Percentiles rank a stretch among this genome's conserved stretches.
These are phyloP conservation scores for Drosophila nigromelanica DNA, from an alignment of 1,140 invertebrate genomes.

Conservation along the genomic window DNA sequence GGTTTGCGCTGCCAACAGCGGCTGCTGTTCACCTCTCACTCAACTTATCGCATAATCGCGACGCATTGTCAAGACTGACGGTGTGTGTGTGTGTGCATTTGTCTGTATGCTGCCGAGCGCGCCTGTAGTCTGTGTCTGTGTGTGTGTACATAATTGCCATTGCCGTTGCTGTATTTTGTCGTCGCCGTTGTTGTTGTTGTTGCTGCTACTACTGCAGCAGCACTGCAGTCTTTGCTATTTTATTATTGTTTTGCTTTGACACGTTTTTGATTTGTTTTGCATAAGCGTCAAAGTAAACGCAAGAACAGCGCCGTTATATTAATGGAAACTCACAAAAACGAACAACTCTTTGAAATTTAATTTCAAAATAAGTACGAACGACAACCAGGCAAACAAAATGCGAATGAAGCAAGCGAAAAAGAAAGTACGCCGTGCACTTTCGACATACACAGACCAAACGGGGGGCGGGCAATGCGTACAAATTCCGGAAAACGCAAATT, in stretches of 20 bases:
- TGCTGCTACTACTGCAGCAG: conserved; percentile 24
- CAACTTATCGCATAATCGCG: conserved; percentile 69
- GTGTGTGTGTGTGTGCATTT: conserved; percentile 5
- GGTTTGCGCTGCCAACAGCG: conserved; percentile 11
- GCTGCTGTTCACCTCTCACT: conserved; percentile 44
- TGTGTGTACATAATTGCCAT: conserved; percentile 27
- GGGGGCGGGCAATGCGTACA: conserved; percentile 20
- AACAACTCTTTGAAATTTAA: conserved; percentile 72
- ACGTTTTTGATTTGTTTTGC: conserved; percentile 58
- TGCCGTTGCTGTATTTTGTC: conserved; percentile 26
- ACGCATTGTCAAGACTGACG: conserved; percentile 55
- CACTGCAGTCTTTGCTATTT: conserved; percentile 45
- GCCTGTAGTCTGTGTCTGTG: conserved; percentile 9
- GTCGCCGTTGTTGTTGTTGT: conserved; percentile 42
- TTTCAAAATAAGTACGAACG: conserved; percentile 68
- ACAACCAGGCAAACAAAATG: conserved; percentile 35
- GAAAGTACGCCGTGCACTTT: conserved; percentile 45
- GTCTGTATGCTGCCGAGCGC: not conserved
- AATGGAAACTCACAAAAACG: conserved; percentile 3
- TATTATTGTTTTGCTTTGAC: conserved; percentile 59
- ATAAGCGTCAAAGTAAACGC: conserved; percentile 27
- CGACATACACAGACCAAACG: not conserved
- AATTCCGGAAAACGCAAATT: conserved; percentile 71
- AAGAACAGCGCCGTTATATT: conserved; percentile 13
- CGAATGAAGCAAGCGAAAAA: conserved; percentile 35